Percentiles rank a stretch among this genome's conserved stretches.
These are phyloP conservation scores for Pentamera pediparva DNA, from an alignment of 53 echinoderm and acorn worm species.

Conservation along the genomic window DNA sequence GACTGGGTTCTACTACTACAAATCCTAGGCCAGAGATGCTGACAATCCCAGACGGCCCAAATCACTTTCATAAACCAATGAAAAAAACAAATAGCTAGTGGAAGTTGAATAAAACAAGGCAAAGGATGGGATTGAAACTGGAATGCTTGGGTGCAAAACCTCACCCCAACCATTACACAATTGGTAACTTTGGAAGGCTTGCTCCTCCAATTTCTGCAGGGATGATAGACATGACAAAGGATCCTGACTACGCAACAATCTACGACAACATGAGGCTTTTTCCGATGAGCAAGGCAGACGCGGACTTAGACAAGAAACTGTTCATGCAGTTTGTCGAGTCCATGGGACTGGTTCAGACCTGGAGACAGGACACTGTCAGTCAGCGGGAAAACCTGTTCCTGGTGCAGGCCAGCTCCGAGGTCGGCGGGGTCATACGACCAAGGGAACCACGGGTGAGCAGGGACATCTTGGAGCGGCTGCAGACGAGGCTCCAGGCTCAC, in stretches of 20 bases:
- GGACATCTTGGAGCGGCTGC: conserved; percentile 80
- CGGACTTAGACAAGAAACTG: conserved; percentile 75
- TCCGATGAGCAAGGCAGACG: conserved; percentile 91
- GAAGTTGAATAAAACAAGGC: too few species aligned
- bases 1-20: too few species aligned
- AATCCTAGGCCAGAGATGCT: too few species aligned
- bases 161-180: neutral
- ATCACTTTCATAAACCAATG: too few species aligned
- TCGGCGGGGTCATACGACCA: conserved; percentile 59
- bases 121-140: too few species aligned
- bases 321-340: conserved; percentile 85
- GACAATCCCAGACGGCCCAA: too few species aligned
- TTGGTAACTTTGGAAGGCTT: neutral
- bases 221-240: conserved; percentile 92
- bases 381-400: conserved; percentile 84
- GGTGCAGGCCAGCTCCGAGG: conserved; percentile 62
- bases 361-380: conserved; percentile 59
- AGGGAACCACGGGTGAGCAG: conserved; percentile 63
- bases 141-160: too few species aligned
- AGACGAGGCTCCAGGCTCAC: conserved; percentile 90
- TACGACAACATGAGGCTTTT: conserved; percentile 94
- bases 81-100: too few species aligned
- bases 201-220: conserved; percentile 34
- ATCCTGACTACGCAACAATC: conserved; percentile 71
- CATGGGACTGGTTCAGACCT: conserved; percentile 63